Evolutionary conservation across 2,113 vertebrate genomes (phyloP).

Genomic region (Excalfactoria chinensis): DNA sequence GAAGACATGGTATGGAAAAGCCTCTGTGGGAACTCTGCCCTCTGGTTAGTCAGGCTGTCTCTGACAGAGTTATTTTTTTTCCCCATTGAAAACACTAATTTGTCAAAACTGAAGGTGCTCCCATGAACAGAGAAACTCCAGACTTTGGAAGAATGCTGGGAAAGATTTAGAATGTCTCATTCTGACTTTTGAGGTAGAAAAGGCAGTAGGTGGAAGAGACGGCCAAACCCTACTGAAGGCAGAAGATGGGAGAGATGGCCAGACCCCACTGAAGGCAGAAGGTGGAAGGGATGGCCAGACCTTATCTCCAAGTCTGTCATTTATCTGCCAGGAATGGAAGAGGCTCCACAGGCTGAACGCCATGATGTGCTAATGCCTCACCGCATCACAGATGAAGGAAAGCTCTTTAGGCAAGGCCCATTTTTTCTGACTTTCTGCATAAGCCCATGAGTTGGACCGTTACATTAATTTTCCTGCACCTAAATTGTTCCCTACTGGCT

Average conservation of each 20-base stretch:
- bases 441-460: not conserved
- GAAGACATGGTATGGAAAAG: not conserved
- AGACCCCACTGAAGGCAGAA: no score
- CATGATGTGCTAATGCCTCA: accelerated
- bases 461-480: conserved; percentile 45
- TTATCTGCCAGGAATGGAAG: not conserved
- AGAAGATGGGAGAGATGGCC: no score
- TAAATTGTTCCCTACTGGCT: conserved; percentile 59
- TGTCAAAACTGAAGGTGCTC: not conserved
- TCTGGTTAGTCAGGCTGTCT: not conserved
- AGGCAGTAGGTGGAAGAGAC: not conserved
- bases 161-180: not conserved
- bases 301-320: not conserved
- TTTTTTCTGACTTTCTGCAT: conserved; percentile 9
- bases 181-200: not conserved
- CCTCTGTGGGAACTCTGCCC: conserved; percentile 11
- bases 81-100: not conserved
- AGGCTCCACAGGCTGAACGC: not conserved
- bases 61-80: not conserved
- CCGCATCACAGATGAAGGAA: accelerated
- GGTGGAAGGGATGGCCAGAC: no score
- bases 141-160: not conserved
- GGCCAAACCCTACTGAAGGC: not conserved
- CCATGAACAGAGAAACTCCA: not conserved
- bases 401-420: not conserved